Evolutionary conservation across 2,113 vertebrate species (phyloP), one percentile per base, ranked within the genome.

Genomic region (Galeopterus variegatus): DNA sequence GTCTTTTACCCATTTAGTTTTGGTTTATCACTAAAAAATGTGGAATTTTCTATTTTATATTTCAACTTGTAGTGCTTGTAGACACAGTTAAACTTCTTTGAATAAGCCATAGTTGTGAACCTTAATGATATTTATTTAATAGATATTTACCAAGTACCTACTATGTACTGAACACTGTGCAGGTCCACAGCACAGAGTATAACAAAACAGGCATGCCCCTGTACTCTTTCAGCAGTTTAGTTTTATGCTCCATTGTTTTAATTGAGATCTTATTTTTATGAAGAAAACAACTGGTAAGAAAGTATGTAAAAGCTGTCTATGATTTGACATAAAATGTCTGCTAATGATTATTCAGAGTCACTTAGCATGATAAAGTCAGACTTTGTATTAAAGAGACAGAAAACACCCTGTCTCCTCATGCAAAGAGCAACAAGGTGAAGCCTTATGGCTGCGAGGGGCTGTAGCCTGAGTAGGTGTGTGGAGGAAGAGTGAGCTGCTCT

Each of bases 201-300:
- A 62, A 36, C 26, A 81, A 86, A 89, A n/a, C 19, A 73, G 33
- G 21, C 18, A 58, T 21, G 19, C 11, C 0, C 5, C 17, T 58
- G 7, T 6, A 60, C 15, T 56, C 33, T 28, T 83, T 67, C 11
- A 65, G 19, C 69, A 85, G 77, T 52, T 92, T 77, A 45, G 82
- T 64, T 86, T 94, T 92, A 92, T 82, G 9, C 52, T 69, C 11
- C 21, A 48, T 69, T 90, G 26, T 84, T 96, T 93, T 67, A 75
- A 67, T 13, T 54, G 73, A 69, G 33, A 69, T 52, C 18, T 41
- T 69, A 62, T 54, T 60, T 77, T 81, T 69, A 56, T 33, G 23
- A 15, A 70, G n/a, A 83, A 60, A 45, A 31, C 3, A 54, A 18
- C 3, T 17, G 41, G 60, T 83, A 11, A 64, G 12, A 45, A 73